Percentiles rank a stretch among this genome's conserved stretches.
Conservation (phyloP, 2,797 vertebrate genomes). For the Chlorospingus semifuscus region DNA sequence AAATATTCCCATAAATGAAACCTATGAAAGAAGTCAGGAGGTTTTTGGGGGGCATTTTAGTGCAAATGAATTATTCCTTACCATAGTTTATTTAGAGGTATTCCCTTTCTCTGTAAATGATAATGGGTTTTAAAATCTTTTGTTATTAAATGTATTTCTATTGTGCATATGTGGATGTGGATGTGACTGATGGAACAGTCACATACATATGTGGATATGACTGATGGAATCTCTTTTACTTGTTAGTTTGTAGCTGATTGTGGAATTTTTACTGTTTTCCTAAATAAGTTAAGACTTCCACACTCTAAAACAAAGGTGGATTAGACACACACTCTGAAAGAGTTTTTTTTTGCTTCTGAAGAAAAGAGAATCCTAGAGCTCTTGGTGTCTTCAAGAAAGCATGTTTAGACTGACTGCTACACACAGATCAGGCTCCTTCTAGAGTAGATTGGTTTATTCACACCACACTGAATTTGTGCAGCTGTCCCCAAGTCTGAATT, state of each 20-base stretch:
- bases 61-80: not conserved
- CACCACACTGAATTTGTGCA: not conserved
- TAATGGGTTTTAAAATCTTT: not conserved
- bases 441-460: not conserved
- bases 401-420: not conserved
- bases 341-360: not conserved
- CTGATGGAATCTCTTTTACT: not conserved
- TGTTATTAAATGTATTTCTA: not conserved
- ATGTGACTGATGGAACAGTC: not conserved
- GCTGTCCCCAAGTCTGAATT: not conserved
- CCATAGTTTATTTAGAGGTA: not conserved
- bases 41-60: accelerated
- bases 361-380: not conserved
- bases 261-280: not conserved
- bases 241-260: not conserved
- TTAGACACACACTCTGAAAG: not conserved
- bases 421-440: not conserved
- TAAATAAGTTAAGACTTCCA: not conserved
- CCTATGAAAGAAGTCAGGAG: not conserved
- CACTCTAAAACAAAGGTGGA: not conserved
- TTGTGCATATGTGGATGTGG: not conserved
- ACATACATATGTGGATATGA: not conserved
- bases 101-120: accelerated
- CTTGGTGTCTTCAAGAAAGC: accelerated
- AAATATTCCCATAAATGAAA: not conserved